phyloP scores from a whole-genome alignment of 1,140 invertebrate genomes.

The Panulirus ornatus region DNA sequence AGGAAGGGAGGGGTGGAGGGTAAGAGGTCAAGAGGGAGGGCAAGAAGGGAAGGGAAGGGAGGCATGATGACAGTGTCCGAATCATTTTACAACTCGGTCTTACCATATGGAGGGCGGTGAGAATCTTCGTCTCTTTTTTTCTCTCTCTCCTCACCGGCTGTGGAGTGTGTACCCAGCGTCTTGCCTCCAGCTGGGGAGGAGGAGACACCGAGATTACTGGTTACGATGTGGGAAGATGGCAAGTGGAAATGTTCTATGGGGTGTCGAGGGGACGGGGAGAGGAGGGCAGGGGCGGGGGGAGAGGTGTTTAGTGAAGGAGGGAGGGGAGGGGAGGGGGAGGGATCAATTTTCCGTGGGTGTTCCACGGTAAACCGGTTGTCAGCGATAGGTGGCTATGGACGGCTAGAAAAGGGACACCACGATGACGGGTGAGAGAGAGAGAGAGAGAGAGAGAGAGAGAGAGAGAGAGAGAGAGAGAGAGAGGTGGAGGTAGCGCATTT shows the following conservation, averaged over 20 bases:
- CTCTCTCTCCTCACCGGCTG: too few species aligned
- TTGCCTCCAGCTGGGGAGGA: too few species aligned
- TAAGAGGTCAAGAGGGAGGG: not conserved
- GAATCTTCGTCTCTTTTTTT: not conserved
- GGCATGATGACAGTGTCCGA: not conserved
- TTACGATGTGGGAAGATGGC: not conserved
- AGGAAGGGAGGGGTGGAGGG: too few species aligned
- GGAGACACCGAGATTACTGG: too few species aligned
- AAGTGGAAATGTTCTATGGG: not conserved
- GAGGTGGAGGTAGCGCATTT: not conserved
- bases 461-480: conserved; percentile 36
- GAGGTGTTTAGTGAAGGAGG: not conserved
- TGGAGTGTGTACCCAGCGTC: too few species aligned
- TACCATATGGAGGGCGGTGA: not conserved
- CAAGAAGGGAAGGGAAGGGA: not conserved
- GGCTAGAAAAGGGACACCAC: not conserved
- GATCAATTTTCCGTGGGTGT: not conserved
- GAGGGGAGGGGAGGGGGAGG: not conserved
- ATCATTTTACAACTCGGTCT: conserved; percentile 2
- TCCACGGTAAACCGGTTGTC: too few species aligned
- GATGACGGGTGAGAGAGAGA: not conserved
- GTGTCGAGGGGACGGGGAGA: too few species aligned
- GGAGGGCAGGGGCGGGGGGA: too few species aligned
- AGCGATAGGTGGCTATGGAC: not conserved
- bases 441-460: conserved; percentile 30